These are phyloP conservation scores for Microtus montanus DNA, from an alignment of 2,113 vertebrate species.

Conservation along the genomic window DNA sequence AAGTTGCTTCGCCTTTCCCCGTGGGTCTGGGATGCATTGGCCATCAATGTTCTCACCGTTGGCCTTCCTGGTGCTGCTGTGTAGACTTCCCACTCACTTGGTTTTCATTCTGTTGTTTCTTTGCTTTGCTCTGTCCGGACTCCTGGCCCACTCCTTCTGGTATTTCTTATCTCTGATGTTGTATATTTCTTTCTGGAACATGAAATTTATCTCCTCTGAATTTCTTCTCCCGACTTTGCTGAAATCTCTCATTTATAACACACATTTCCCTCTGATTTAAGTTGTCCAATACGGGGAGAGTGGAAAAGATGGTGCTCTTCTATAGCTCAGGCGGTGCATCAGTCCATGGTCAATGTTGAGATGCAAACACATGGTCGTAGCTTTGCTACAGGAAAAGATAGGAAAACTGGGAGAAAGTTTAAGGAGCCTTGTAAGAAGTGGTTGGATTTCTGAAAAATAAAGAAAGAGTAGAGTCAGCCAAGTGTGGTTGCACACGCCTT, in stretches of 20 bases:
- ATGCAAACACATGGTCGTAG: neutral
- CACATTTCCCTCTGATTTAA: neutral
- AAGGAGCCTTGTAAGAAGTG: neutral
- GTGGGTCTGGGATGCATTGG: neutral
- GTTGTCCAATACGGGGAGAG: neutral
- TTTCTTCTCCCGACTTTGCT: neutral
- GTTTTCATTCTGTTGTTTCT: neutral
- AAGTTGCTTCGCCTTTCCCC: neutral
- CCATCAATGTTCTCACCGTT: neutral
- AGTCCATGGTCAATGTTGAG: neutral
- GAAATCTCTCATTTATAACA: neutral
- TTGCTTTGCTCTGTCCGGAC: neutral
- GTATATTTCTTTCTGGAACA: neutral
- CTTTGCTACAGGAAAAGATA: neutral
- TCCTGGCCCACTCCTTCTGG: neutral
- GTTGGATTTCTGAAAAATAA: neutral
- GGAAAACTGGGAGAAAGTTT: neutral
- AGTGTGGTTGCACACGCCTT: neutral
- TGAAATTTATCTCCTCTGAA: neutral
- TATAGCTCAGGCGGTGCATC: neutral
- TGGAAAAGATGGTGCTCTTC: neutral
- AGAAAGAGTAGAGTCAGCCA: neutral
- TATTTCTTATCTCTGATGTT: neutral
- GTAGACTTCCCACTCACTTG: neutral
- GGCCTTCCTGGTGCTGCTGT: neutral